Percentiles rank a stretch among this genome's conserved stretches.
phyloP scores from a whole-genome alignment of 2,797 vertebrate genomes.

The Cynopterus sphinx region DNA sequence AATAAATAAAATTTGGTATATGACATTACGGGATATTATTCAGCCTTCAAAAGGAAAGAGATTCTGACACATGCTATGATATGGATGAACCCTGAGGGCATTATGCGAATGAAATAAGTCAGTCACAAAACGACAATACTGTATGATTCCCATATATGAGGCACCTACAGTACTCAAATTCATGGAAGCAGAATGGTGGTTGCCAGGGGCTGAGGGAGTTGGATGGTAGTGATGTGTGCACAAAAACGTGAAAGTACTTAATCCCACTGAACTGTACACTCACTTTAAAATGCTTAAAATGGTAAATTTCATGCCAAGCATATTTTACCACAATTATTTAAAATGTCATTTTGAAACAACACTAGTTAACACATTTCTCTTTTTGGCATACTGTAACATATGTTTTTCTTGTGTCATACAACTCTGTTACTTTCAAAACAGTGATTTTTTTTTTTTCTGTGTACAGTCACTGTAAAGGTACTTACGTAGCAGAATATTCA shows the following conservation, averaged over 20 bases:
- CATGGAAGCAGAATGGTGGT: not conserved
- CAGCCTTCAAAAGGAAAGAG: not conserved
- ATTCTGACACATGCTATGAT: not conserved
- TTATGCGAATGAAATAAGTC: not conserved
- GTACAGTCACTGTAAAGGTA: slow-evolving; percentile 50
- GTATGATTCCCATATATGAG: not conserved
- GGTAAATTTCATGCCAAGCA: not conserved
- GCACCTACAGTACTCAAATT: not conserved
- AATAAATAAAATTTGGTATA: not conserved
- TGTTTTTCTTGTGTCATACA: not conserved
- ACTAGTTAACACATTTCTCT: not conserved
- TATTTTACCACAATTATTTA: not conserved
- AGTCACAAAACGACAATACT: not conserved
- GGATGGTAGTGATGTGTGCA: not conserved
- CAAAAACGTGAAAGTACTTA: not conserved
- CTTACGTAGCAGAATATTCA: slow-evolving; percentile 99
- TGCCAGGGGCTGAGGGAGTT: not conserved
- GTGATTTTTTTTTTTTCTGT: not conserved
- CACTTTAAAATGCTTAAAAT: not conserved
- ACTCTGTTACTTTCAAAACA: not conserved
- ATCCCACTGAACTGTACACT: not conserved
- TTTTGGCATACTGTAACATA: not conserved
- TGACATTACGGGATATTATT: not conserved
- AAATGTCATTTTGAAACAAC: not conserved
- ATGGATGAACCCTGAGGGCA: not conserved